Percentiles rank a stretch among this genome's conserved stretches.
These are phyloP conservation scores for Pithys albifrons DNA, from an alignment of 2,113 vertebrate species.

Conservation along the genomic window DNA sequence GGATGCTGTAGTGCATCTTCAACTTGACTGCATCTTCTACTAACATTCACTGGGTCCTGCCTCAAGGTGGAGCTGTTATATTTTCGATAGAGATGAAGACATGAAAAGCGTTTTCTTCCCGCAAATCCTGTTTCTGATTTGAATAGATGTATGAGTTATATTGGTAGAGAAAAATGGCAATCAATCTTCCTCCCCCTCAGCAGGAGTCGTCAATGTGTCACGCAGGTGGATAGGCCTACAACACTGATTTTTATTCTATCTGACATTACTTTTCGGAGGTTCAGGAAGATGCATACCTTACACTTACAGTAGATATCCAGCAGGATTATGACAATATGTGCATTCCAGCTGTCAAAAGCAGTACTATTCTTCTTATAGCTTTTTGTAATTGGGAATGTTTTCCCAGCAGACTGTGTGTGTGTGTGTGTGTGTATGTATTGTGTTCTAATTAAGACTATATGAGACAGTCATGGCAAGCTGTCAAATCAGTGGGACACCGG, in stretches of 20 bases:
- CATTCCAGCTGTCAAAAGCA: background rate
- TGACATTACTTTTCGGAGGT: background rate
- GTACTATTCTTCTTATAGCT: background rate
- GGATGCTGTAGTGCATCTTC: background rate
- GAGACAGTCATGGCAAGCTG: constrained; percentile 31
- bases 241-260: background rate
- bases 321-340: background rate
- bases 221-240: background rate
- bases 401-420: background rate
- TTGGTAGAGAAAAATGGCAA: constrained; percentile 13
- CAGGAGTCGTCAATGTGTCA: background rate
- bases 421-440: background rate
- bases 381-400: background rate
- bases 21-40: background rate
- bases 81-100: constrained; percentile 20
- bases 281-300: background rate
- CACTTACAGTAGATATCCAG: background rate
- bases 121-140: constrained; percentile 3
- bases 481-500: constrained; percentile 14
- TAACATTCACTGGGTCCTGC: background rate
- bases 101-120: background rate
- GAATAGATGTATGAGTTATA: background rate
- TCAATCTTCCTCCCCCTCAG: background rate
- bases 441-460: constrained; percentile 28
- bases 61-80: constrained; percentile 75